Evolutionary conservation across 53 echinoderm and acorn worm genomes (phyloP), one percentile per base, ranked within the genome.

Genomic region (Echinometra lucunter): DNA sequence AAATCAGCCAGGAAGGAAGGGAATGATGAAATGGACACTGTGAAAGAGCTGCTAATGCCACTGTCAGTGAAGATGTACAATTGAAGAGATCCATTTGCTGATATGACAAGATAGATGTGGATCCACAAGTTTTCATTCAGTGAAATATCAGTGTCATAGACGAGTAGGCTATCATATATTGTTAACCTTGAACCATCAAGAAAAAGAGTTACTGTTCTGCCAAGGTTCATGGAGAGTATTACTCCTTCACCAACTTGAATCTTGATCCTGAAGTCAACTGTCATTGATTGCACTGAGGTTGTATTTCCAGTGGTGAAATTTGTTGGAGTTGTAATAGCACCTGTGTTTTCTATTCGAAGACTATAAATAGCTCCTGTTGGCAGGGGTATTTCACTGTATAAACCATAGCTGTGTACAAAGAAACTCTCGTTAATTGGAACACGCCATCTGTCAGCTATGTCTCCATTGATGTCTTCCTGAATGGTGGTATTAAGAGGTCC

Each of bases 281-380:
- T 98, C 25, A 96, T 66, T 90, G 97, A 96, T 38, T 74, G 82
- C 7, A 69, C 12, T 13, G 75, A 87, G 6, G 85, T 40, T 12
- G 34, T 44, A 38, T 92, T 82, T 21, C 58, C 28, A 90, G 60
- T 89, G 19, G 89, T 45, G 58, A 82, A 95, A 40, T 83, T 95
- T 23, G 96, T 38, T 78, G 98, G 98, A 45, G 92, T 67, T 34
- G 97, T 96, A 18, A 91, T 88, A 10, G 95, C 97, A n/a, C 96
- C 96, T 1, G 96, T 92, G 92, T 97, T 94, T 34, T 97, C 66
- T 30, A 98, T 89, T 72, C 94, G 88, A 12, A 98, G 87, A 27
- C 97, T 88, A 85, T 92, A 97, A 2, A 96, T 70, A 38, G 96
- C 98, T 89, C 98, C 98, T 44, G 96, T 96, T 66, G 96, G 97